Percentiles rank a stretch among this genome's conserved stretches.
These are phyloP conservation scores for Typhlichthys eigenmanni DNA, from an alignment of 2,797 vertebrate genomes.

Conservation along the genomic window DNA sequence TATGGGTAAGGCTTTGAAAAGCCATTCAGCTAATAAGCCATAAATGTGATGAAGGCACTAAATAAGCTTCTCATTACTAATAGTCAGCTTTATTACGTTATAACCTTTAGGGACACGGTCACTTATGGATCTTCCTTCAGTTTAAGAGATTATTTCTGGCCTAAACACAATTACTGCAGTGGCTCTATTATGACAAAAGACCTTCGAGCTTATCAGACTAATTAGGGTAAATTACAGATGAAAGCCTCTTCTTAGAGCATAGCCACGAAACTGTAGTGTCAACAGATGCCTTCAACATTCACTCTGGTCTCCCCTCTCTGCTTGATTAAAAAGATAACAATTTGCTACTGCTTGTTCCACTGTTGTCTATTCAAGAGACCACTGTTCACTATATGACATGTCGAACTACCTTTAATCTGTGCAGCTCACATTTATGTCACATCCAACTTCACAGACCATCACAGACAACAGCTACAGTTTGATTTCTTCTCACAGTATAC, in stretches of 20 bases:
- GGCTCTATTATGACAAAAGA: slow-evolving; percentile 61
- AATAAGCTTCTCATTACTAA: slow-evolving; percentile 64
- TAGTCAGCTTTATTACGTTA: slow-evolving; percentile 66
- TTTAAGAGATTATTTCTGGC: slow-evolving; percentile 68
- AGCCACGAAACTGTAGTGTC: slow-evolving; percentile 60
- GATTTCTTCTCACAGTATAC: no score
- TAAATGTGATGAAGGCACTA: slow-evolving; percentile 66
- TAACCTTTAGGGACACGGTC: slow-evolving; percentile 60
- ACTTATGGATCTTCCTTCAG: slow-evolving; percentile 53
- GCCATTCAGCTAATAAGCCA: slow-evolving; percentile 56
- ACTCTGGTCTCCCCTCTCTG: slow-evolving; percentile 55
- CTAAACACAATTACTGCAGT: slow-evolving; percentile 58
- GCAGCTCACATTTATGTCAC: no score
- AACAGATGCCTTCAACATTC: slow-evolving; percentile 69
- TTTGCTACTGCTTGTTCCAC: background rate
- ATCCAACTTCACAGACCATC: no score
- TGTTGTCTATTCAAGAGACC: background rate
- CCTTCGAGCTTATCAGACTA: slow-evolving; percentile 68
- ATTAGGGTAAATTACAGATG: slow-evolving; percentile 77
- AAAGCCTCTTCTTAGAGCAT: slow-evolving; percentile 61
- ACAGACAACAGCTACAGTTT: no score
- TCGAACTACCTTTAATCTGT: no score
- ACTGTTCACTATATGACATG: no score
- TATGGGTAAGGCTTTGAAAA: slow-evolving; percentile 32
- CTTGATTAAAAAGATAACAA: slow-evolving; percentile 56